Evolutionary conservation across 1,140 invertebrate genomes (phyloP).

Genomic region (Lasioglossum baleicum): DNA sequence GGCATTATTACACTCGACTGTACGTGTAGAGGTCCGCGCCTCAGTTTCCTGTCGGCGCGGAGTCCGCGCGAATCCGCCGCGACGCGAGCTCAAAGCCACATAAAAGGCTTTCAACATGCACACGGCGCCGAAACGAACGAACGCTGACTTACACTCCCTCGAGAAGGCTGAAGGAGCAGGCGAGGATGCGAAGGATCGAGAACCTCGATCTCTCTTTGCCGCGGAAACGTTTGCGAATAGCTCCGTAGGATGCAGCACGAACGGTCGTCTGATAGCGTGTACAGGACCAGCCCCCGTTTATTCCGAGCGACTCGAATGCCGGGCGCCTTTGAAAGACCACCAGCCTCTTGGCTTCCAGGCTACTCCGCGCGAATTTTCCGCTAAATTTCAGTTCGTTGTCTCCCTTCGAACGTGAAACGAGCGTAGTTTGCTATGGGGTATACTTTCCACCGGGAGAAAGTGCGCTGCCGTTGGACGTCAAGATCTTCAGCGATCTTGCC

Average conservation of each 20-base stretch:
- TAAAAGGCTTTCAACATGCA: constrained; percentile 40
- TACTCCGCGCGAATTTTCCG: constrained; percentile 2
- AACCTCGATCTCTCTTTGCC: constrained; percentile 38
- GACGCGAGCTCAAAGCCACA: constrained; percentile 38
- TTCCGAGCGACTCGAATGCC: not conserved
- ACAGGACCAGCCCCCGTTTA: constrained; percentile 29
- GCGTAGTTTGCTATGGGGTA: too few species aligned
- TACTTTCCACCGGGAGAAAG: too few species aligned
- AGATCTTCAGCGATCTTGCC: too few species aligned
- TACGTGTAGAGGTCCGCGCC: not conserved
- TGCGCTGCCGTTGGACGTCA: too few species aligned
- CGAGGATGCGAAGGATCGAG: constrained; percentile 21
- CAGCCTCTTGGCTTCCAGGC: not conserved
- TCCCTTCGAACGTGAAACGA: not conserved
- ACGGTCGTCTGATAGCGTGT: not conserved
- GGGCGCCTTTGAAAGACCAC: not conserved
- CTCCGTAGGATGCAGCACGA: not conserved
- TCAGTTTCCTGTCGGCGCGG: not conserved
- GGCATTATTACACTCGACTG: not conserved
- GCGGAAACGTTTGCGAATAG: constrained; percentile 28
- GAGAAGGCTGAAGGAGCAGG: not conserved
- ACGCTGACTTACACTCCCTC: constrained; percentile 11
- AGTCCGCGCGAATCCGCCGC: not conserved
- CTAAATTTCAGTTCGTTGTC: not conserved
- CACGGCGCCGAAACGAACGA: constrained; percentile 7